Evolutionary conservation across 1,140 invertebrate species (phyloP).

Genomic region (Lethocerus indicus): DNA sequence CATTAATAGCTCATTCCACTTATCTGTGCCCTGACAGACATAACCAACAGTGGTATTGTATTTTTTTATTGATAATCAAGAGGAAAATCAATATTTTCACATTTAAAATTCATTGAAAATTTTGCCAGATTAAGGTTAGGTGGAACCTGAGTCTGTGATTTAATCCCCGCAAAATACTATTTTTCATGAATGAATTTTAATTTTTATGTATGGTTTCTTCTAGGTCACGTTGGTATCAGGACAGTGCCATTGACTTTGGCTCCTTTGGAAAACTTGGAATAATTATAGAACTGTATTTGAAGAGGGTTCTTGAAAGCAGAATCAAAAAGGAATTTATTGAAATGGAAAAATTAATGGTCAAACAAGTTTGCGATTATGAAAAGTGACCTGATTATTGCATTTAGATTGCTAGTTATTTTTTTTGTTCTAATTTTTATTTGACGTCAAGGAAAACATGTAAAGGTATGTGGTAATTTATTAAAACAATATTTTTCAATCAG

Average conservation of each 20-base stretch:
- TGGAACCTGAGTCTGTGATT: too few species aligned
- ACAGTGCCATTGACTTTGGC: constrained; percentile 6
- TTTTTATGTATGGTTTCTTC: background rate
- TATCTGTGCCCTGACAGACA: constrained; percentile 4
- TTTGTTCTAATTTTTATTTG: too few species aligned
- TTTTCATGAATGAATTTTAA: background rate
- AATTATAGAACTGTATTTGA: constrained; percentile 8
- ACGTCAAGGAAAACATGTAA: too few species aligned
- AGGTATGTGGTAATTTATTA: too few species aligned
- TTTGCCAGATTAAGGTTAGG: too few species aligned
- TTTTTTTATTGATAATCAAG: background rate
- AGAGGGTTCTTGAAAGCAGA: constrained; percentile 5
- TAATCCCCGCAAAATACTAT: too few species aligned
- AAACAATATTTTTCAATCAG: too few species aligned
- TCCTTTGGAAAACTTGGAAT: constrained; percentile 6
- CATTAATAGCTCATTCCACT: constrained; percentile 2
- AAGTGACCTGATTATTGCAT: too few species aligned
- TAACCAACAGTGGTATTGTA: constrained; percentile 9
- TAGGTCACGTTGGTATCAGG: constrained; percentile 11
- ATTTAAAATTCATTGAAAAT: background rate
- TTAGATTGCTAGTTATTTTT: too few species aligned
- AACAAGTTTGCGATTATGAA: background rate
- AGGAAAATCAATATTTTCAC: background rate
- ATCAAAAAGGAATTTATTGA: background rate
- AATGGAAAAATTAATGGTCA: constrained; percentile 4